A percentile compares a stretch with the other conserved stretches of the same genome.
Conservation (phyloP, 2,113 vertebrate genomes). For the Uria aalge region DNA sequence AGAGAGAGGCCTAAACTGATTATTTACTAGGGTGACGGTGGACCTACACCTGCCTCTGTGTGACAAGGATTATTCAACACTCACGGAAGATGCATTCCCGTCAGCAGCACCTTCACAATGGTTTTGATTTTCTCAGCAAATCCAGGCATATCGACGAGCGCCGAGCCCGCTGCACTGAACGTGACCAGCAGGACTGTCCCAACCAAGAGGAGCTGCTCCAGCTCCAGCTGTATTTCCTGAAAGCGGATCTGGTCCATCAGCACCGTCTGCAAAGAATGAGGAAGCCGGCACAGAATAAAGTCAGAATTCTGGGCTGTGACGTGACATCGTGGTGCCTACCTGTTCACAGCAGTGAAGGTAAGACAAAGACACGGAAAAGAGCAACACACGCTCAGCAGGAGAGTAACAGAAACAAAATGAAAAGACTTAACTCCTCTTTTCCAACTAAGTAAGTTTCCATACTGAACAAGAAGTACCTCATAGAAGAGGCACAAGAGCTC, state of each 20-base stretch:
- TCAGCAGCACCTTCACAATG: conserved; percentile 80
- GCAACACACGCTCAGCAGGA: background rate
- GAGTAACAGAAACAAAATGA: background rate
- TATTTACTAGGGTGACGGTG: background rate
- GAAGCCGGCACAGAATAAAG: background rate
- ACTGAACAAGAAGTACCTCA: background rate
- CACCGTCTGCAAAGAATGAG: conserved; percentile 75
- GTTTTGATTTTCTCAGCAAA: conserved; percentile 86
- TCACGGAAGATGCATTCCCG: conserved; percentile 85
- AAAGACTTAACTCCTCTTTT: background rate
- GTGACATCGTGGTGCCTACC: background rate
- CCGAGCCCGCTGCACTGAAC: conserved; percentile 82
- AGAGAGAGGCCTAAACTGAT: background rate
- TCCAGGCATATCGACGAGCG: conserved; percentile 77
- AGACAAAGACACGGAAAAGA: background rate
- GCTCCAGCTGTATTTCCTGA: conserved; percentile 87
- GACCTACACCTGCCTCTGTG: background rate
- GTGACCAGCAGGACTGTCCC: conserved; percentile 87
- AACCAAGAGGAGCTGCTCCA: conserved; percentile 77
- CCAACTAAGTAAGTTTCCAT: background rate
- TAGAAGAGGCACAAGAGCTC: background rate
- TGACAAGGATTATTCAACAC: conserved; percentile 1
- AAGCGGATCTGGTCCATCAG: conserved; percentile 93
- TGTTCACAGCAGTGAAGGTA: background rate
- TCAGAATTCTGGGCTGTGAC: background rate